Conservation (phyloP, 2,888 invertebrate genomes). For the Allolobophora icterica region DNA sequence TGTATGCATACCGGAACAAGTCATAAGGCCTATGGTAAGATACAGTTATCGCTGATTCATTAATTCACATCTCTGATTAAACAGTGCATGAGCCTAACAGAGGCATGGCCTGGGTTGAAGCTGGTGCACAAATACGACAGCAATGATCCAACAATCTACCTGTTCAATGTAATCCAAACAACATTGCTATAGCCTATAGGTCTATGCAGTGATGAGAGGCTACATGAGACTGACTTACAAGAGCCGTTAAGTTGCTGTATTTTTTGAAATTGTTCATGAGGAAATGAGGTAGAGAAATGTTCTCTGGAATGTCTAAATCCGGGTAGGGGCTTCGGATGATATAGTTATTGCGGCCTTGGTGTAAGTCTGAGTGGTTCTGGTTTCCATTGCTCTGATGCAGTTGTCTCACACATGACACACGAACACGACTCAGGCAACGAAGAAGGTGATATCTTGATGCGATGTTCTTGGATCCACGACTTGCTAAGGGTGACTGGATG, state of each 20-base stretch:
- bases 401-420: not conserved
- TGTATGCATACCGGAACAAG: no score
- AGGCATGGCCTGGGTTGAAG: not conserved
- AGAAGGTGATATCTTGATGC: not conserved
- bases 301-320: constrained; percentile 19
- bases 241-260: constrained; percentile 52
- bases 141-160: not conserved
- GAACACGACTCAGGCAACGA: not conserved
- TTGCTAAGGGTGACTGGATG: not conserved
- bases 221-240: constrained; percentile 49
- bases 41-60: no score
- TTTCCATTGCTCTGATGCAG: constrained; percentile 6
- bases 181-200: not conserved
- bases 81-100: no score
- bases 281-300: constrained; percentile 52
- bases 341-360: not conserved
- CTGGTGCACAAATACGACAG: not conserved
- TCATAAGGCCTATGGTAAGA: no score
- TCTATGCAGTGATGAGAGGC: not conserved
- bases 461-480: not conserved
- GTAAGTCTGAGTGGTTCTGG: not conserved
- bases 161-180: not conserved
- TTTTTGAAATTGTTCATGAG: constrained; percentile 54
- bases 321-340: constrained; percentile 14
- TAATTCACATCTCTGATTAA: no score